Percentiles rank a stretch among this genome's conserved stretches.
These are phyloP conservation scores for Amazona vittata DNA, from an alignment of 2,113 vertebrate species.

Conservation along the genomic window DNA sequence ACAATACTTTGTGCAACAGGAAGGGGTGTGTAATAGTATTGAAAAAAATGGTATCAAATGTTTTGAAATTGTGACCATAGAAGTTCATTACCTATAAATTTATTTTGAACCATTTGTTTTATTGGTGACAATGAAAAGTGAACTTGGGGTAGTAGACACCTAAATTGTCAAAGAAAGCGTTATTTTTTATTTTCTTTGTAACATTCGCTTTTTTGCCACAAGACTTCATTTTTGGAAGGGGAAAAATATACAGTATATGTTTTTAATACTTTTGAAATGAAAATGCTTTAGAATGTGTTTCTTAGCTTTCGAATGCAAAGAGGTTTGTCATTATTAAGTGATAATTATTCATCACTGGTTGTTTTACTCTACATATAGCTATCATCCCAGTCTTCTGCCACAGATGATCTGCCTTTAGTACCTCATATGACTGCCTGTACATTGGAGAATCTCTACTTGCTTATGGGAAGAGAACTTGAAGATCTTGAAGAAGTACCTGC, in stretches of 20 bases:
- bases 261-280: not conserved
- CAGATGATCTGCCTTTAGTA: slow-evolving; percentile 66
- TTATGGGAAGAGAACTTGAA: slow-evolving; percentile 94
- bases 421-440: slow-evolving; percentile 86
- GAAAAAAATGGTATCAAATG: not conserved
- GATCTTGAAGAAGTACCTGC: slow-evolving; percentile 89
- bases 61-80: not conserved
- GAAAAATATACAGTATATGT: not conserved
- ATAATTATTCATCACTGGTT: not conserved
- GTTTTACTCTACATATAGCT: slow-evolving; percentile 72
- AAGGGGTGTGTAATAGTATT: not conserved
- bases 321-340: not conserved
- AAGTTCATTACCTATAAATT: not conserved
- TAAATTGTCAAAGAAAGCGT: not conserved
- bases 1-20: not conserved
- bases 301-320: not conserved
- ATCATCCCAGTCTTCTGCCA: slow-evolving; percentile 72
- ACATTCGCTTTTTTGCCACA: not conserved
- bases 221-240: not conserved
- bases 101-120: not conserved
- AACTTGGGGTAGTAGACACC: not conserved
- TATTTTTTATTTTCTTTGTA: not conserved
- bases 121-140: not conserved
- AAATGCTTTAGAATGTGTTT: not conserved
- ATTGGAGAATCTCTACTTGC: slow-evolving; percentile 86